Conservation (phyloP, 2,113 vertebrate genomes). For the Holacanthus passer region DNA sequence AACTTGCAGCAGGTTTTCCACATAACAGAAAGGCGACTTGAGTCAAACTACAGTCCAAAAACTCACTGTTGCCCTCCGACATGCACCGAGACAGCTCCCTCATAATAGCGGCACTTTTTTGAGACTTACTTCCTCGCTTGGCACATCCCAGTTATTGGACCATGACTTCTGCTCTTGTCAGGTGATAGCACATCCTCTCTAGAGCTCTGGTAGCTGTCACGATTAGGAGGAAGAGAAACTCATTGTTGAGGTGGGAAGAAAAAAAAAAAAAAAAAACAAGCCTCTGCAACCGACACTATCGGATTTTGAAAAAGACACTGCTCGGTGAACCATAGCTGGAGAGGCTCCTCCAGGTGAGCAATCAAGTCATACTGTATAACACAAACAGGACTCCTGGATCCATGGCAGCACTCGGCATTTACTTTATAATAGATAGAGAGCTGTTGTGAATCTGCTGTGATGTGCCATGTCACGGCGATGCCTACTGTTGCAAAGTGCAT, state of each 20-base stretch:
- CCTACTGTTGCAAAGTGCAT: neutral
- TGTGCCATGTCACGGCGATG: neutral
- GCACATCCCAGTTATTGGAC: constrained; percentile 49
- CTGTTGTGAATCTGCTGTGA: constrained; percentile 1
- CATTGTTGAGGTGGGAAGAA: constrained; percentile 30
- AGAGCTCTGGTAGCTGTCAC: constrained; percentile 45
- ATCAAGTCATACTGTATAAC: constrained; percentile 35
- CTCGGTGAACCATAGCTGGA: constrained; percentile 19
- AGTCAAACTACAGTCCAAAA: constrained; percentile 4
- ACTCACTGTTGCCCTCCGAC: constrained; percentile 17
- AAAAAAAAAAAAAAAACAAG: constrained; percentile 26
- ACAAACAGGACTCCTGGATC: constrained; percentile 5
- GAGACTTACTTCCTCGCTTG: constrained; percentile 30
- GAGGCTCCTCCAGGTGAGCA: constrained; percentile 22
- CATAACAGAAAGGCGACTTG: neutral
- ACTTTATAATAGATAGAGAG: neutral
- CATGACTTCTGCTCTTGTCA: constrained; percentile 48
- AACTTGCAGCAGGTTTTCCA: neutral
- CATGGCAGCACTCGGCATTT: constrained; percentile 17
- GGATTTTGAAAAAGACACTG: constrained; percentile 50
- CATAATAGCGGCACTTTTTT: constrained; percentile 27
- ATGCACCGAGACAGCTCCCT: constrained; percentile 20
- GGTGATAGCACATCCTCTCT: constrained; percentile 30
- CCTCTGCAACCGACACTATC: constrained; percentile 12
- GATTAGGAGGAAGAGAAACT: constrained; percentile 37